Base-by-base conservation (phyloP, 2,113 vertebrate species). In the Numida meleagris region DNA sequence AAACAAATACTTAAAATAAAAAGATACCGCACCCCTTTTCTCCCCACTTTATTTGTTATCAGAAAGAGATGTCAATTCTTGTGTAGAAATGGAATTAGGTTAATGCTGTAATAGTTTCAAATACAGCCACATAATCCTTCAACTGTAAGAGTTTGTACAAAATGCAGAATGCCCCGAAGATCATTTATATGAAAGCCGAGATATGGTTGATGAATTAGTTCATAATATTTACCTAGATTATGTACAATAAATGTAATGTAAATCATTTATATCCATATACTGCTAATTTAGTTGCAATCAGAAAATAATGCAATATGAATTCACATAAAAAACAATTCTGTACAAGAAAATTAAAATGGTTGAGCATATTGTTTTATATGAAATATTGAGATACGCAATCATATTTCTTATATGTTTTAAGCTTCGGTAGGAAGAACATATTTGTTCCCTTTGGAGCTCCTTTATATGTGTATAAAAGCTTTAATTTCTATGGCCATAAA, bases 151-250 rank as follows among this genome's bases (percentile, higher is more conserved):
- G 62, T 93, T 92, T 27, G 63, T 68, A 77, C 1, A 5, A 25
- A 38, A 85, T 85, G 90, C 63, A 61, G 45, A 50, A 17, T 25
- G 3, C 8, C 24, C 46, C 68, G 6, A 20, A 58, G 78, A 13
- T 20, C 15, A 43, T 46, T n/a, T 15, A 20, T 12, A 11, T 2
- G 34, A 23, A 46, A 53, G 76, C 84, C 8, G 85, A 93, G 95
- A 94, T 90, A 87, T 31, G 87, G 93, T 43, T 97, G 96, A 65
- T 31, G 79, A 53, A 43, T 29, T 10, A 76, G 78, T 38, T 66
- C 77, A 3, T 29, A 96, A 96, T 96, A 46, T 93, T 92, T 91
- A 96, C 95, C 97, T 90, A 96, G 89, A 95, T 96, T 94, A 94
- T 65, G 91, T 61, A 93, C 70, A 92, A 96, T 76, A 96, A 94